Evolutionary conservation across 1,140 invertebrate genomes (phyloP).

Genomic region (Drosophila serrata): DNA sequence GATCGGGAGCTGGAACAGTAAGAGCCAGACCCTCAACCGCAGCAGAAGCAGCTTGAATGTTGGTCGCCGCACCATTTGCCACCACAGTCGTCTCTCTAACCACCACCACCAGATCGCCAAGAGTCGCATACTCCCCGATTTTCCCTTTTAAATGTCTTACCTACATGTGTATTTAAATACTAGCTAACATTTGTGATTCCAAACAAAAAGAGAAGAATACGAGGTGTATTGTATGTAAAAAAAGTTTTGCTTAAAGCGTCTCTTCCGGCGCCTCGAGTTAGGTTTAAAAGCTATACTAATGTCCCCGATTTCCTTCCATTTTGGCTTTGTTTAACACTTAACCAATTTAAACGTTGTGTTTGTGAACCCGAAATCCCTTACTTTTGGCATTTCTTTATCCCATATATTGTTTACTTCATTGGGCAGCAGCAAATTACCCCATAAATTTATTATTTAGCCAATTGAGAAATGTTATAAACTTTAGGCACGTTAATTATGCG

Average conservation of each 20-base stretch:
- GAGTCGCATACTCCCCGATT: constrained; percentile 68
- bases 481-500: constrained; percentile 75
- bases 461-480: constrained; percentile 76
- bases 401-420: constrained; percentile 66
- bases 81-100: constrained; percentile 75
- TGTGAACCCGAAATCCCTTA: constrained; percentile 39
- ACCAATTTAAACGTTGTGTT: constrained; percentile 54
- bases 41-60: constrained; percentile 52
- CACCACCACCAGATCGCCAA: constrained; percentile 58
- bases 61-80: constrained; percentile 76
- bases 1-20: constrained; percentile 25
- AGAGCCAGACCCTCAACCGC: constrained; percentile 10
- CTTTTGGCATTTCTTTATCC: constrained; percentile 68
- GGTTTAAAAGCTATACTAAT: constrained; percentile 72
- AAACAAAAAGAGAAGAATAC: constrained; percentile 57
- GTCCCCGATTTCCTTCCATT: constrained; percentile 35
- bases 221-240: constrained; percentile 62
- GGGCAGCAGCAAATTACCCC: constrained; percentile 64
- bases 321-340: constrained; percentile 55
- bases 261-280: constrained; percentile 54
- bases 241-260: constrained; percentile 57
- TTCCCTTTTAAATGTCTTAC: constrained; percentile 80
- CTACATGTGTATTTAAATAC: constrained; percentile 84
- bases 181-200: constrained; percentile 83
- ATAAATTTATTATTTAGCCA: constrained; percentile 73